Evolutionary conservation across 2,797 vertebrate species (phyloP), one percentile per base, ranked within the genome.

Genomic region (Urosaurus nigricauda): DNA sequence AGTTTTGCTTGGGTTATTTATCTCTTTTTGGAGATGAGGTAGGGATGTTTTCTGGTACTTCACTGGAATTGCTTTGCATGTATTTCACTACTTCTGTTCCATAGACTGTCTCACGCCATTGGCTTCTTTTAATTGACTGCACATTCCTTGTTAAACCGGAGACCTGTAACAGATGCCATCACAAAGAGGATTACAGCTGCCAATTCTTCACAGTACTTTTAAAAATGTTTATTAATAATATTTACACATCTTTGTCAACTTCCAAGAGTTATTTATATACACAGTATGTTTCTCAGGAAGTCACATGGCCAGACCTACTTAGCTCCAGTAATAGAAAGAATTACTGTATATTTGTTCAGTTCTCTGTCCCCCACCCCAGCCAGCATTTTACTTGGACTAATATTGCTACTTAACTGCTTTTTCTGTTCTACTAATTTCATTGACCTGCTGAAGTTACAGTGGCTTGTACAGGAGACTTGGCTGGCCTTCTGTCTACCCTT

Each of bases 1-100:
- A 74, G 37, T 87, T 87, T 87, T 89, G 53, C 19, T 80, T 80
- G 40, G 40, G 11, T 47, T 71, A 29, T 79, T 88, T 84, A 47
- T 43, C 26, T 79, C 56, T 79, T 1, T 63, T 87, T 19, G 32
- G 37, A 60, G 29, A 68, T 37, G 79, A 1, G 2, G 85, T n/a
- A 35, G 68, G 47, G 26, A 16, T 32, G 19, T 70, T 78, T 88
- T 79, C 58, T 78, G 58, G 74, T 24, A 53, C 47, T 84, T 78
- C 63, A 24, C n/a, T 24, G 21, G 58, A 32, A 83, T 40, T 16
- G 78, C 9, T 29, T 90, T 0, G 58, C 83, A 7, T 81, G 74
- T 79, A 83, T 91, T 12, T 32, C 51, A 11, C 4, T 91, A 80
- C 0, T 81, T 90, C 26, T 70, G 90, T 6, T 70, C 6, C 1